Evolutionary conservation across 1,140 invertebrate genomes (phyloP).

Genomic region (Babylonia areolata): DNA sequence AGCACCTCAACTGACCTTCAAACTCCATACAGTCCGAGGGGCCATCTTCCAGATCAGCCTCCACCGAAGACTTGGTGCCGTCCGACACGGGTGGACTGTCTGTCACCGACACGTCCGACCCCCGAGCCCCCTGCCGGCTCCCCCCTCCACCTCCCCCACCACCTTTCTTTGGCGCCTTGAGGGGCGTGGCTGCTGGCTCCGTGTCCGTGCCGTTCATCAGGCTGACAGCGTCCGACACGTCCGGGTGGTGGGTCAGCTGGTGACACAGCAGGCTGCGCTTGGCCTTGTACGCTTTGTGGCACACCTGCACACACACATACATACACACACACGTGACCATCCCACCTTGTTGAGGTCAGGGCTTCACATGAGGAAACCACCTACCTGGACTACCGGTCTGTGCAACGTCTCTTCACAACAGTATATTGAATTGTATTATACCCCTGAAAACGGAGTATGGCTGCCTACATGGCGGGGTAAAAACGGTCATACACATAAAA

Average conservation of each 20-base stretch:
- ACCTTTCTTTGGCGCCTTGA: neutral
- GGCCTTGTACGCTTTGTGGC: constrained; percentile 68
- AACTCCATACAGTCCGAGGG: neutral
- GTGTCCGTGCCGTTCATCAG: neutral
- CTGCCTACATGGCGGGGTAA: too few relatives aligned
- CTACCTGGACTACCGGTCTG: too few relatives aligned
- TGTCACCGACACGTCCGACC: neutral
- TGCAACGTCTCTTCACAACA: too few relatives aligned
- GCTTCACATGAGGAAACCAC: too few relatives aligned
- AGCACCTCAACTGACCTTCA: neutral
- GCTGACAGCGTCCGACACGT: constrained; percentile 18
- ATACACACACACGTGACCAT: too few relatives aligned
- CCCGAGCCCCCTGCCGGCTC: too few relatives aligned
- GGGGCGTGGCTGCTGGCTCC: neutral
- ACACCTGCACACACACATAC: constrained; percentile 58
- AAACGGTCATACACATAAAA: too few relatives aligned
- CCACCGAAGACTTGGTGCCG: constrained; percentile 32
- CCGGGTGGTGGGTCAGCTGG: constrained; percentile 59
- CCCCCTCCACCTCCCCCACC: neutral
- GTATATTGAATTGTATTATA: too few relatives aligned
- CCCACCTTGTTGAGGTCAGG: too few relatives aligned
- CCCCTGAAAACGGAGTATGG: too few relatives aligned
- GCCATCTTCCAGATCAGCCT: neutral
- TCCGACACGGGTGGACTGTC: constrained; percentile 30
- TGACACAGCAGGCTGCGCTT: constrained; percentile 69